These are phyloP conservation scores for Brassicogethes aeneus DNA, from an alignment of 2,888 invertebrate species.

Conservation along the genomic window DNA sequence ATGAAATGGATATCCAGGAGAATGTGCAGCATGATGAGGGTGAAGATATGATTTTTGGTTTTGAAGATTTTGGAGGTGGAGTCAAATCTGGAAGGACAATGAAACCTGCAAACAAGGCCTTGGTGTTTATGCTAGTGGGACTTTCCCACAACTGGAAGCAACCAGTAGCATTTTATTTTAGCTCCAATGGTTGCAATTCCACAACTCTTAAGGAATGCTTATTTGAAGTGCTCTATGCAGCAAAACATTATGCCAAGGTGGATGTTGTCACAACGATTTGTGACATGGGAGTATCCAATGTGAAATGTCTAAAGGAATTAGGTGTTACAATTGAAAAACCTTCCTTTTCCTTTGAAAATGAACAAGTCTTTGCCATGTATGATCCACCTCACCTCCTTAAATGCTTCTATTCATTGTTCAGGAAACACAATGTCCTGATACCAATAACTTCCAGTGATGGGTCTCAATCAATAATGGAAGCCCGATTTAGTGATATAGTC, in stretches of 20 bases:
- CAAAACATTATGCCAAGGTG: conserved; percentile 3
- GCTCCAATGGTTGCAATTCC: conserved; percentile 1
- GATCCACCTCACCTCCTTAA: conserved; percentile 2
- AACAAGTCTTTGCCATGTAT: not conserved
- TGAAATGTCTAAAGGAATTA: conserved; percentile 7
- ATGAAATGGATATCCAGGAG: conserved; percentile 11
- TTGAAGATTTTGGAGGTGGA: not conserved
- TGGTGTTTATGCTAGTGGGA: conserved; percentile 8
- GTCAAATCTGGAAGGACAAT: too few relatives aligned
- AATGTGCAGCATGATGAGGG: conserved; percentile 1
- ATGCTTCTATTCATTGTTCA: not conserved
- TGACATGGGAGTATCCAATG: conserved; percentile 12
- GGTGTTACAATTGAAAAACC: not conserved
- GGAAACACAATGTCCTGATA: not conserved
- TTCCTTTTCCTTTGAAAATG: too few relatives aligned
- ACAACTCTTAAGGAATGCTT: not conserved
- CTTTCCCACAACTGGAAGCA: conserved; percentile 9
- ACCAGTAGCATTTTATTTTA: conserved; percentile 11
- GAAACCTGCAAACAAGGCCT: conserved; percentile 6
- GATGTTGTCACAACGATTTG: conserved; percentile 10
- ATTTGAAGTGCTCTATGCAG: conserved; percentile 5
- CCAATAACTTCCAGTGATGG: not conserved
- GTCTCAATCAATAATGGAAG: not conserved
- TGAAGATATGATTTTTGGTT: not conserved
- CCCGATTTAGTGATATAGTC: conserved; percentile 7